phyloP scores from a whole-genome alignment of 30 jellyfish, hydroid and myxozoan genomes.

The Hydractinia echinata region DNA sequence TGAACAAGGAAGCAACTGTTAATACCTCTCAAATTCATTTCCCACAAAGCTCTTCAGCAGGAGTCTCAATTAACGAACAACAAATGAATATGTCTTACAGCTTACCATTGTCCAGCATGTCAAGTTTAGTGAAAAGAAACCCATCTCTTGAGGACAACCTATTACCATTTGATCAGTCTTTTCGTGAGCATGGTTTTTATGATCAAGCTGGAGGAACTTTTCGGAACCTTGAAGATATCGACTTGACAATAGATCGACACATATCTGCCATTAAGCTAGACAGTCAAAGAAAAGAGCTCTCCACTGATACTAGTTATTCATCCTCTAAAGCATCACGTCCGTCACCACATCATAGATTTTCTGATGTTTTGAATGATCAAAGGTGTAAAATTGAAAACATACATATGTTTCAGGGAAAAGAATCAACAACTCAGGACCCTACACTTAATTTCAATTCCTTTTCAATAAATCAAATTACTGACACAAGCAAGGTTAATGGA shows the following conservation, averaged over 20 bases:
- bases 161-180: background rate
- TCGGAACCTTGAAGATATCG: conserved; percentile 24
- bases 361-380: conserved; percentile 13
- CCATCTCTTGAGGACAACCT: conserved; percentile 26
- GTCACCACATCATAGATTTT: background rate
- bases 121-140: background rate
- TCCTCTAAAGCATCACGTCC: background rate
- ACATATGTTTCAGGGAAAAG: conserved; percentile 3
- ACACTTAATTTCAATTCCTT: background rate
- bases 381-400: background rate
- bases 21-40: conserved; percentile 21
- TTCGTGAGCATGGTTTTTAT: background rate
- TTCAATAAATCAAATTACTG: background rate
- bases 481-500: background rate
- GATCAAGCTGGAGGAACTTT: background rate
- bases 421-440: background rate
- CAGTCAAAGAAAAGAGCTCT: conserved; percentile 21
- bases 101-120: background rate
- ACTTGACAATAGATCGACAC: conserved; percentile 29
- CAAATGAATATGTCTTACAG: background rate
- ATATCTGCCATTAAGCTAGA: conserved; percentile 23
- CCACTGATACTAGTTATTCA: background rate
- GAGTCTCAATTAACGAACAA: background rate
- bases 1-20: background rate
- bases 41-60: conserved; percentile 21